Evolutionary conservation across 1,140 invertebrate species (phyloP), one percentile per base, ranked within the genome.

Genomic region (Calycopis cecrops): DNA sequence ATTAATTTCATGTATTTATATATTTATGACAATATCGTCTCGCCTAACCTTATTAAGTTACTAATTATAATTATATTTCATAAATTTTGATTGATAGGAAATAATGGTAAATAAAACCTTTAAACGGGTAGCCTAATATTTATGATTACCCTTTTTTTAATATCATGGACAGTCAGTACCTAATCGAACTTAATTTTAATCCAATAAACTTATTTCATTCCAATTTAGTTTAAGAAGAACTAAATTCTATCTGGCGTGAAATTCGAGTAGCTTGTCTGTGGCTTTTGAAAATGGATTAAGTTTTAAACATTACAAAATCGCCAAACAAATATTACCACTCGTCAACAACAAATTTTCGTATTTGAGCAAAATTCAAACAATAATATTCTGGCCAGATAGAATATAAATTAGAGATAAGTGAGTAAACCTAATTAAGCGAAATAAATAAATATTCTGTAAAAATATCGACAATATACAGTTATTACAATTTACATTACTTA

Each of bases 21-120:
- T 88, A 88, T 87, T 87, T 88, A 88, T 87, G 87, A 88, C 86
- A 88, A 88, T 88, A 88, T 88, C 87, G 85, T 88, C 85, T 88
- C 82, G 81, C 84, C 85, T 88, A 88, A 87, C 76, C 84, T 88
- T 88, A 88, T 85, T 83, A 87, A 85, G 79, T 87, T 82, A 87
- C 84, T 87, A 87, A 84, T 87, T 87, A 85, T 84, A 85, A 76
- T 85, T 85, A 88, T 87, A 81, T 85, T 87, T 85, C 79, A 88
- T 87, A 84, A 87, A 87, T 85, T 88, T 88, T 79, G 79, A 88
- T 88, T 81, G 83, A 87, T 84, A 87, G 82, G 82, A 87, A 86
- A 88, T 85, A 82, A 87, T 85, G 76, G 82, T 88, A 86, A 87
- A 88, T 84, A 81, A 88, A 85, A 82, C 74, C 70, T 69, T 75